Percentiles rank a stretch among this genome's conserved stretches.
Conservation (phyloP, 2,113 vertebrate species). For the Australoheros scitulus region DNA sequence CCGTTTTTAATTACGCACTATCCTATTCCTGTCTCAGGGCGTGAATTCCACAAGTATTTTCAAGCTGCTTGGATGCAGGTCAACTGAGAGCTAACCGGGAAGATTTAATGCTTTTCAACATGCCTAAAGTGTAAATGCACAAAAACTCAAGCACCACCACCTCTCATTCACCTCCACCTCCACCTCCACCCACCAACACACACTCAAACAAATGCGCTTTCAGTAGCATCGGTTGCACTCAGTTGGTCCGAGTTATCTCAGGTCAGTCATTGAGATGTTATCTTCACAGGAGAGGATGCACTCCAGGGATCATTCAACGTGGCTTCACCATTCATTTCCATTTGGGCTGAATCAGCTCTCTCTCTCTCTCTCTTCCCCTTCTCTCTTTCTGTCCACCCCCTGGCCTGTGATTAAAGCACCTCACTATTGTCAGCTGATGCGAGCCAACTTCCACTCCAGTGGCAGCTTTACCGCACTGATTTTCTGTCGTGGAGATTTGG, state of each 20-base stretch:
- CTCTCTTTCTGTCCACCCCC: not conserved
- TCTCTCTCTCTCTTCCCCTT: not conserved
- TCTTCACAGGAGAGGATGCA: constrained; percentile 58
- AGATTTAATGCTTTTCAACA: constrained; percentile 56
- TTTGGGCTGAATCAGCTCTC: constrained; percentile 61
- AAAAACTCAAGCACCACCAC: constrained; percentile 1
- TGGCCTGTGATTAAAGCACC: constrained; percentile 47
- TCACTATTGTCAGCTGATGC: constrained; percentile 23
- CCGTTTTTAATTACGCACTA: constrained; percentile 81
- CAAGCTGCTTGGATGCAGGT: constrained; percentile 42
- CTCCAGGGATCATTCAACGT: constrained; percentile 59
- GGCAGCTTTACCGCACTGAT: constrained; percentile 18
- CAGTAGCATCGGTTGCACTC: constrained; percentile 45
- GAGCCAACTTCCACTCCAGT: constrained; percentile 21
- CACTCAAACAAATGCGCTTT: constrained; percentile 8
- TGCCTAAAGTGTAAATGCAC: constrained; percentile 35
- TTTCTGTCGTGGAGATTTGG: constrained; percentile 10
- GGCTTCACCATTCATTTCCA: constrained; percentile 42
- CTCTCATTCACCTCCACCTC: not conserved
- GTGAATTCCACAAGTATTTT: constrained; percentile 69
- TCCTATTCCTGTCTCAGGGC: constrained; percentile 75
- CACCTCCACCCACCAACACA: not conserved
- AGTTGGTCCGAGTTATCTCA: constrained; percentile 53
- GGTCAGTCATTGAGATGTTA: constrained; percentile 78
- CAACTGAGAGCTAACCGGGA: constrained; percentile 34